Conservation (phyloP, 2,797 vertebrate species). For the Molossus alvarezi region DNA sequence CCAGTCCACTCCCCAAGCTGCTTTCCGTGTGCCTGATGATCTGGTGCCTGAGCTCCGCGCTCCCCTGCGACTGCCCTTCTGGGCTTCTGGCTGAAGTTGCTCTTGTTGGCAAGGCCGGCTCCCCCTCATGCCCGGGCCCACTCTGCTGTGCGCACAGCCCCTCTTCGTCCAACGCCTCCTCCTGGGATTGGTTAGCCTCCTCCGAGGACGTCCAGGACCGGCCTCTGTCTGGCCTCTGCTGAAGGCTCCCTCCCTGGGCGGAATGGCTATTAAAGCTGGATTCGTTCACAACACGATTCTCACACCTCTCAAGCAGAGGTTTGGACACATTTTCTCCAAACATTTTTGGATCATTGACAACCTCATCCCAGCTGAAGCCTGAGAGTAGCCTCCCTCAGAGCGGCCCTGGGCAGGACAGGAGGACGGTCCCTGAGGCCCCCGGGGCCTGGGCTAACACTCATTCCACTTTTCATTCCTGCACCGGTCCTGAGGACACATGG, state of each 20-base stretch:
- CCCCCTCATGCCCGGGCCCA: neutral
- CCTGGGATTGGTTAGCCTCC: neutral
- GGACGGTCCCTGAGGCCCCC: rapidly evolving
- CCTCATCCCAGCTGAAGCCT: neutral
- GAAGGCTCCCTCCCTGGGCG: neutral
- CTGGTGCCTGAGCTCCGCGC: neutral
- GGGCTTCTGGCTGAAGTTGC: neutral
- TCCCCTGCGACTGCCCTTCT: neutral
- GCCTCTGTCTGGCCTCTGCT: neutral
- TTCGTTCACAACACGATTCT: neutral
- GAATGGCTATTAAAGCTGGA: neutral
- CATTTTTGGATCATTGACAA: neutral
- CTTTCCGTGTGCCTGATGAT: neutral
- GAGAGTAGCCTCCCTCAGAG: neutral
- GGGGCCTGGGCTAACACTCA: neutral
- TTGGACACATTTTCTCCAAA: neutral
- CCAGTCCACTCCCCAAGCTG: neutral
- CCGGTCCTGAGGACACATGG: constrained; percentile 16
- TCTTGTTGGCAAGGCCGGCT: neutral
- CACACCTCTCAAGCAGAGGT: neutral
- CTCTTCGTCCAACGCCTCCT: neutral
- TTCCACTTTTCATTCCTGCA: constrained; percentile 26
- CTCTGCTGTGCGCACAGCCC: neutral
- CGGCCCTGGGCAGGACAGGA: neutral
- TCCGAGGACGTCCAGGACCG: neutral